Conservation (phyloP, 1,140 invertebrate species). For the Oryctes rhinoceros region DNA sequence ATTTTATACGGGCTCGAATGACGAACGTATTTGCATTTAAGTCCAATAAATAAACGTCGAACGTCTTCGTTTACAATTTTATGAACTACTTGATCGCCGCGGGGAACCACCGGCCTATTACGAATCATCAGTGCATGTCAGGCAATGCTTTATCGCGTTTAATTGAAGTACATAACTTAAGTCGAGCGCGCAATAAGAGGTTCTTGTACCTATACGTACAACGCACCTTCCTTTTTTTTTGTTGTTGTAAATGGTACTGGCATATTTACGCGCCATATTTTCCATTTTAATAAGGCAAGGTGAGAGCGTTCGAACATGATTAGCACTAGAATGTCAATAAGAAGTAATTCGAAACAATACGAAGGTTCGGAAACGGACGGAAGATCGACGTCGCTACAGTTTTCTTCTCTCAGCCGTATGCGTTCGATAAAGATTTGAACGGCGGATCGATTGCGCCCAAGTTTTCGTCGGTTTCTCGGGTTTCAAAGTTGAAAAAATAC, state of each 20-base stretch:
- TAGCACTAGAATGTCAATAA: too few species aligned
- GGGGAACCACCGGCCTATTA: background rate
- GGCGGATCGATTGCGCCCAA: too few species aligned
- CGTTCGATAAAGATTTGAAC: too few species aligned
- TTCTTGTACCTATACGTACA: background rate
- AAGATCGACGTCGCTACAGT: too few species aligned
- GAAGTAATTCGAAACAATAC: too few species aligned
- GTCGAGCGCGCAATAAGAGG: background rate
- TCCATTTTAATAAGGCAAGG: background rate
- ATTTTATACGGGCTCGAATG: background rate
- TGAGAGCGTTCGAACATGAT: too few species aligned
- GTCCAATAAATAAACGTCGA: background rate
- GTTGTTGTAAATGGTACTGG: background rate
- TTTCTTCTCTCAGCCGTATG: too few species aligned
- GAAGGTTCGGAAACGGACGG: too few species aligned
- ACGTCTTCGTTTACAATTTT: slow-evolving; percentile 22
- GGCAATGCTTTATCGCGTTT: slow-evolving; percentile 9
- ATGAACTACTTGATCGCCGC: slow-evolving; percentile 17
- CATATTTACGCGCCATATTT: background rate
- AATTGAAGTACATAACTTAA: slow-evolving; percentile 16
- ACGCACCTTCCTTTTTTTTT: background rate
- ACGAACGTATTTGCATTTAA: slow-evolving; percentile 10
- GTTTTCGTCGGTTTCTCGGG: too few species aligned
- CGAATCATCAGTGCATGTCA: slow-evolving; percentile 21
- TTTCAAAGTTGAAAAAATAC: too few species aligned